Base-by-base conservation (phyloP, 2,888 invertebrate species). In the Drosophila formosana region DNA sequence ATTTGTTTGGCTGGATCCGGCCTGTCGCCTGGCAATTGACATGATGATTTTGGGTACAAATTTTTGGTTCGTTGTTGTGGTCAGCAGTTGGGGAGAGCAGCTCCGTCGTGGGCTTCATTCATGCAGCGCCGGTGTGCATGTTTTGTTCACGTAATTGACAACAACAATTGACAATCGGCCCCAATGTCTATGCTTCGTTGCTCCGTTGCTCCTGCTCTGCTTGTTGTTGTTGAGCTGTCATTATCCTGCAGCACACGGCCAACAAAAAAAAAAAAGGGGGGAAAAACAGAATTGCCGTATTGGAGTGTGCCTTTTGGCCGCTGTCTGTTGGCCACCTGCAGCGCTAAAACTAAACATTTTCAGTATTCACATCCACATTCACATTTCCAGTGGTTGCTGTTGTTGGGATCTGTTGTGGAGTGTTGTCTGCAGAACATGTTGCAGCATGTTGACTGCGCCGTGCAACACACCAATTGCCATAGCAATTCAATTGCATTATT, bases 131-230 rank as follows among this genome's bases (percentile, higher is more conserved):
- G 66, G 75, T 75, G 75, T 78, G 78, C 81, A 83, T 83, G 89
- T 83, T 88, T 83, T 83, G 89, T 83, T 80, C 78, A 72, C 84
- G 69, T 83, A 83, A 83, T 86, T 83, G 82, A 86, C 87, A 83
- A 83, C 87, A 82, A 80, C 82, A 85, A 85, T 88, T 74, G 83
- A 80, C 82, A 88, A 85, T 76, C 72, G 87, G 51, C 69, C 68
- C 69, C 72, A 86, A 83, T 72, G 70, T 68, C 65, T 66, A 75
- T 64, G 61, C 46, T 41, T 57, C 57, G 73, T 52, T 26, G 61
- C 49, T 39, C 57, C 53, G 28, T 39, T 52, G 73, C 55, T 34
- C 47, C 30, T 64, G 37, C 23, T 58, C 34, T 39, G 69, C 39
- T n/a, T 58, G 47, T n/a, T 53, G 53, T 64, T 75, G 72, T 66